Evolutionary conservation across 2,113 vertebrate species (phyloP).

Genomic region (Neolamprologus tretocephalus): DNA sequence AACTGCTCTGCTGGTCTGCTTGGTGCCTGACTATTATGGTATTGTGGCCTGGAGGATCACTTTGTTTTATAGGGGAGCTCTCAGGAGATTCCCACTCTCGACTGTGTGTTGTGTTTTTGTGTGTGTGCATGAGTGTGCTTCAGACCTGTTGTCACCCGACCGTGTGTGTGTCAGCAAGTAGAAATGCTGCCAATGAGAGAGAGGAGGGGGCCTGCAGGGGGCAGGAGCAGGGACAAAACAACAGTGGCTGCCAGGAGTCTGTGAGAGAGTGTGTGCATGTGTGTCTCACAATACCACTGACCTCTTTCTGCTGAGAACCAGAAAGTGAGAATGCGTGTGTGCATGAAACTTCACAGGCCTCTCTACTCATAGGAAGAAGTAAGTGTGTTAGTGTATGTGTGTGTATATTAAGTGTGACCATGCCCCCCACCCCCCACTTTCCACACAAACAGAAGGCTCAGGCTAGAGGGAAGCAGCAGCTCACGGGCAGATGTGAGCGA

Average conservation of each 20-base stretch:
- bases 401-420: constrained; percentile 18
- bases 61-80: background rate
- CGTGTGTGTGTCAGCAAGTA: constrained; percentile 14
- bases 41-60: background rate
- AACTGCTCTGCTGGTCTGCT: background rate
- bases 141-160: constrained; percentile 42
- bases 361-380: background rate
- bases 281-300: constrained; percentile 30
- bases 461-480: constrained; percentile 46
- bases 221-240: constrained; percentile 37
- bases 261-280: background rate
- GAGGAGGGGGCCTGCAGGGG: background rate
- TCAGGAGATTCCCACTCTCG: constrained; percentile 13
- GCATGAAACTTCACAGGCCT: background rate
- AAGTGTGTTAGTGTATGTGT: background rate
- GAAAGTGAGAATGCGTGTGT: constrained; percentile 35
- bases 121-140: background rate
- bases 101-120: background rate
- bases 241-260: constrained; percentile 25
- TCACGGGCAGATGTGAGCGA: constrained; percentile 30
- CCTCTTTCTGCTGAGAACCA: constrained; percentile 45
- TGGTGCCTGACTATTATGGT: background rate
- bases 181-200: constrained; percentile 8
- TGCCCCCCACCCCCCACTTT: background rate
- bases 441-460: background rate